Evolutionary conservation across 2,113 vertebrate genomes (phyloP), one percentile per base, ranked within the genome.

Genomic region (Trochalopteron elliotii): DNA sequence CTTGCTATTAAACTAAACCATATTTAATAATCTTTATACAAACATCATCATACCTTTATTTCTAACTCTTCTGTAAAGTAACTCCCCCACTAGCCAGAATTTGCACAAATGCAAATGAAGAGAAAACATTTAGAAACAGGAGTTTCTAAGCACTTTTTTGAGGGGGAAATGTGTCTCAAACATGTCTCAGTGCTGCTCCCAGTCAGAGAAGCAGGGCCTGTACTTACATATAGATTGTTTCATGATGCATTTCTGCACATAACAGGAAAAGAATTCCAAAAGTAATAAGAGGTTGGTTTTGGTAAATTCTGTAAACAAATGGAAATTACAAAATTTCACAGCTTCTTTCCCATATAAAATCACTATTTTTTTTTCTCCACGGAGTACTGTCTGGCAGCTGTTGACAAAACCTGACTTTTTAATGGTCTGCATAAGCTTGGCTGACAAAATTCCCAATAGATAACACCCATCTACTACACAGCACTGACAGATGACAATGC

Each of bases 381-480:
- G 37, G 39, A 87, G 15, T 71, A 23, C 61, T 53, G 80, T 82
- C 53, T 84, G 53, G 40, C 37, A 91, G 81, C 31, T 65, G 53
- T 33, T 93, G 70, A 72, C 61, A 85, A 93, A 90, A 89, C 0
- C 14, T 55, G 74, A 65, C 45, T 65, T 94, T 81, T 87, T 80
- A 76, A 87, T n/a, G 45, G 81, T 31, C 75, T 57, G 42, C 42
- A 45, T 37, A 63, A 83, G 45, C 74, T 85, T 59, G 4, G 15
- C 67, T 91, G 70, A 87, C 74, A 57, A 74, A 88, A 90, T 40
- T 74, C 64, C 40, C 61, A 40, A 13, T 2, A 49, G 69, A 33
- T 19, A 91, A 72, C 15, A 87, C 14, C 44, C 28, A 0, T 33
- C 55, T 56, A 77, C 60, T 30, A 59, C 21, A 35, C 37, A 44